Percentiles rank a stretch among this genome's conserved stretches.
Conservation (phyloP, 2,888 invertebrate genomes). For the Ophioninae sp. region DNA sequence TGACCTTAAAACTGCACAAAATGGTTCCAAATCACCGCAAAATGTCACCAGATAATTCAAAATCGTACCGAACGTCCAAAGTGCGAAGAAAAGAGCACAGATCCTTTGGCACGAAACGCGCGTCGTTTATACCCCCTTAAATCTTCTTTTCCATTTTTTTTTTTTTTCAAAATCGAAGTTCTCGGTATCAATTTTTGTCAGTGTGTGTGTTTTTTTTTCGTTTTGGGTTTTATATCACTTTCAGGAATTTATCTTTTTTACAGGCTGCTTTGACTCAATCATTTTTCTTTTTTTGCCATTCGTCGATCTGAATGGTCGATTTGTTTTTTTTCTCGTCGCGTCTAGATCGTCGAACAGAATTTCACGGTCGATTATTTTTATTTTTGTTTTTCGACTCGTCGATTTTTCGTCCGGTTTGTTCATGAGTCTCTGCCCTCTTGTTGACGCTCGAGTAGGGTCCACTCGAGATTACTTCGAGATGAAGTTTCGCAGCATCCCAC, state of each 20-base stretch:
- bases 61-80: background rate
- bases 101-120: constrained; percentile 45
- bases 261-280: background rate
- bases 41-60: background rate
- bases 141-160: background rate
- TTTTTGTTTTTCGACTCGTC: background rate
- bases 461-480: background rate
- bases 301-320: background rate
- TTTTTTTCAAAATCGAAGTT: background rate
- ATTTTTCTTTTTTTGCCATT: background rate
- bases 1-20: background rate
- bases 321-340: background rate
- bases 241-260: background rate
- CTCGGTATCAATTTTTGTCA: background rate
- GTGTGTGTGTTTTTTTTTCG: background rate
- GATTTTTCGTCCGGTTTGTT: background rate
- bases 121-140: background rate
- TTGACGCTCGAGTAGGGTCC: constrained; percentile 5
- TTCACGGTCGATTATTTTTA: background rate
- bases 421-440: background rate
- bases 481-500: constrained; percentile 19
- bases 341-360: background rate
- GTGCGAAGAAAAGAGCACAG: background rate
- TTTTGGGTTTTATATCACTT: constrained; percentile 9
- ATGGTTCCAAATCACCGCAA: no score